These are phyloP conservation scores for Oasisia sp. DNA, from an alignment of 2,888 invertebrate species.

Conservation along the genomic window DNA sequence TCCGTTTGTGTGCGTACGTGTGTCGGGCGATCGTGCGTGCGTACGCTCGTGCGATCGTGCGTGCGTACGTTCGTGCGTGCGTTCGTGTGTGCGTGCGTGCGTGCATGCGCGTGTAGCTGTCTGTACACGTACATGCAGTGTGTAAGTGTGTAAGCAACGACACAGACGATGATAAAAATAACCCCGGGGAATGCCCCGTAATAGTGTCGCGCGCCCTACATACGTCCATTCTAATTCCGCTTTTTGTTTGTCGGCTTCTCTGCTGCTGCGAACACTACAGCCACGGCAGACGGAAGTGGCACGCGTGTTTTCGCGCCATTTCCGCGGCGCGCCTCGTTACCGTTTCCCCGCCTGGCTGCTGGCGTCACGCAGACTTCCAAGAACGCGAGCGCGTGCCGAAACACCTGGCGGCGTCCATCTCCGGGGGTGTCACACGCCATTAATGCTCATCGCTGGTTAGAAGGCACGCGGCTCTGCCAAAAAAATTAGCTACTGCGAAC, in stretches of 20 bases:
- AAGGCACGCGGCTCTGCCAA: neutral
- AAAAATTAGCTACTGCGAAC: neutral
- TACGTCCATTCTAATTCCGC: no score
- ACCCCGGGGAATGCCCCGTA: no score
- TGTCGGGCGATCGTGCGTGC: neutral
- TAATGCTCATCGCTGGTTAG: neutral
- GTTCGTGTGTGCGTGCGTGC: neutral
- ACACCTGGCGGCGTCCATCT: neutral
- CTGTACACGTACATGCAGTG: neutral
- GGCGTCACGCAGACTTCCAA: neutral
- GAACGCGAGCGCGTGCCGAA: neutral
- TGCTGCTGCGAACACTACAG: neutral
- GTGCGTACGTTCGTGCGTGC: neutral
- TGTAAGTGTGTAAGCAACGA: neutral
- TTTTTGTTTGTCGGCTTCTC: no score
- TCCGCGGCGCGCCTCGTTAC: constrained; percentile 1
- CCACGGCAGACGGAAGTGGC: neutral
- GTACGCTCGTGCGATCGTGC: neutral
- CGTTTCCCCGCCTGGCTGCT: neutral
- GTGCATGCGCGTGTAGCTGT: neutral
- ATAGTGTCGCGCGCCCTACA: no score
- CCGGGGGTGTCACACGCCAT: neutral
- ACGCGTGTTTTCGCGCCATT: constrained; percentile 6
- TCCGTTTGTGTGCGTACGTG: neutral
- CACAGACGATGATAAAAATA: no score